Evolutionary conservation across 2,888 invertebrate species (phyloP), one percentile per base, ranked within the genome.

Genomic region (Caenorhabditis sp.): DNA sequence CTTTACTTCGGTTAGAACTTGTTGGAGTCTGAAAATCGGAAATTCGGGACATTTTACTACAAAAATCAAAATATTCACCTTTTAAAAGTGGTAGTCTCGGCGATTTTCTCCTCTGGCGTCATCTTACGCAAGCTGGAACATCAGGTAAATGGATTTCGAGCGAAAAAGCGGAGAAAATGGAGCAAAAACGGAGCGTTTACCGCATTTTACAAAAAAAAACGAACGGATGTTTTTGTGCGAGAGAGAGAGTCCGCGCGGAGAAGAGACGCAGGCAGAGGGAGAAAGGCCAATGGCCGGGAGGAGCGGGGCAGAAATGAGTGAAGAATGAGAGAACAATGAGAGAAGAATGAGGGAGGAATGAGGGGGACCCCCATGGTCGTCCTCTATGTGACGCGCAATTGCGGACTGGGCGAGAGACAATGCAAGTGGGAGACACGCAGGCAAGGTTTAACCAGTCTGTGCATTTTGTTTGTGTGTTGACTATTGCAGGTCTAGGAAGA

Each of bases 371-470:
- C n/a, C n/a, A n/a, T n/a, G n/a, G n/a, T n/a, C n/a, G n/a, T n/a
- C n/a, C n/a, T n/a, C n/a, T n/a, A n/a, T n/a, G n/a, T n/a, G n/a
- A n/a, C n/a, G n/a, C n/a, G n/a, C n/a, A n/a, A n/a, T n/a, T n/a
- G n/a, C n/a, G n/a, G n/a, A n/a, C n/a, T n/a, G n/a, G n/a, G n/a
- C 49, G 22, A 54, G 69, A 74, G 47, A 68, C 38, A 59, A 59
- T n/a, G 8, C 14, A 58, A 26, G 64, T 31, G 38, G 38, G 6
- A 61, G 69, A 83, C 74, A 83, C 83, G 79, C 83, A 83, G n/a
- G n/a, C n/a, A n/a, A n/a, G n/a, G n/a, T n/a, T n/a, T n/a, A n/a
- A n/a, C n/a, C n/a, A n/a, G n/a, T n/a, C n/a, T n/a, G n/a, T n/a
- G n/a, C n/a, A n/a, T n/a, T 5, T 19, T 19, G 38, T 31, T 58